A percentile compares a stretch with the other conserved stretches of the same genome.
Evolutionary conservation across 2,113 vertebrate genomes (phyloP).

Genomic region (Dromas ardeola): DNA sequence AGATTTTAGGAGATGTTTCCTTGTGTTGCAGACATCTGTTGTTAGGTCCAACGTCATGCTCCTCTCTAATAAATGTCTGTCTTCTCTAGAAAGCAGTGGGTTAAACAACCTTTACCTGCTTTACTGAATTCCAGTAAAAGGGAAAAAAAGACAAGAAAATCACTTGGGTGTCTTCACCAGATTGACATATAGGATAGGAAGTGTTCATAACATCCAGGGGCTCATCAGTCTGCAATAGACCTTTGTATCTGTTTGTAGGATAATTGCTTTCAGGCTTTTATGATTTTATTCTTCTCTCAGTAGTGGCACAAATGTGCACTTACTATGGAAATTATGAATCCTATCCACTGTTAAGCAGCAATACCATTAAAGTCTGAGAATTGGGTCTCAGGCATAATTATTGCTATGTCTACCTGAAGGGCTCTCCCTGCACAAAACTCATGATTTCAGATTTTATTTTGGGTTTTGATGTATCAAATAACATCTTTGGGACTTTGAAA

Average conservation of each 20-base stretch:
- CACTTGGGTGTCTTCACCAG: not conserved
- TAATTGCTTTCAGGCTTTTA: not conserved
- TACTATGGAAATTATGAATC: not conserved
- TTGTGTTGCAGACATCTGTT: not conserved
- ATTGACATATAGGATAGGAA: not conserved
- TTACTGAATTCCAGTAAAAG: not conserved
- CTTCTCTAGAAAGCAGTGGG: not conserved
- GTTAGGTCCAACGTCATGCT: not conserved
- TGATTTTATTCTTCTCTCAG: not conserved
- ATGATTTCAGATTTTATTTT: not conserved
- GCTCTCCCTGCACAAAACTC: not conserved
- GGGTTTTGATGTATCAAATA: not conserved
- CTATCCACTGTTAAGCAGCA: not conserved
- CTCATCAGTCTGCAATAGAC: not conserved
- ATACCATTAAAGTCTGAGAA: not conserved
- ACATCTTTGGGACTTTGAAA: not conserved
- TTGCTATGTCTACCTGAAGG: not conserved
- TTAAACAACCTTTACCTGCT: not conserved
- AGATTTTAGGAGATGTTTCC: not conserved
- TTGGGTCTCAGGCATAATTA: not conserved
- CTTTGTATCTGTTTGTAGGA: not conserved
- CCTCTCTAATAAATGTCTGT: not conserved
- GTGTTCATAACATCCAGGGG: not conserved
- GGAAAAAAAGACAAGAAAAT: not conserved
- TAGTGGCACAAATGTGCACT: not conserved